These are phyloP conservation scores for Irena cyanogastra DNA, from an alignment of 2,113 vertebrate genomes.

Conservation along the genomic window DNA sequence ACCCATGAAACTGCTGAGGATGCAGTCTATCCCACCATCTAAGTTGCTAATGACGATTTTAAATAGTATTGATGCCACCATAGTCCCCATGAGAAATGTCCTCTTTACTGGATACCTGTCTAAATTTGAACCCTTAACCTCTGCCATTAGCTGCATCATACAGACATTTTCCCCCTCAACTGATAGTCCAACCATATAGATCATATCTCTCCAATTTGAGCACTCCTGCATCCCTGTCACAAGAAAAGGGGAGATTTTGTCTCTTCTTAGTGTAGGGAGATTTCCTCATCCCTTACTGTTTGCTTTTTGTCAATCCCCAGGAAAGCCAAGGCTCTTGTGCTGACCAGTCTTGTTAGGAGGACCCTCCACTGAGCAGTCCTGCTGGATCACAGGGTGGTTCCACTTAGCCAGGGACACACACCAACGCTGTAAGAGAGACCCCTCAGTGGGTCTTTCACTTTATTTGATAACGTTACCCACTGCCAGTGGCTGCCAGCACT, in stretches of 20 bases:
- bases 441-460: background rate
- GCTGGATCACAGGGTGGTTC: background rate
- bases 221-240: background rate
- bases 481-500: background rate
- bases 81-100: background rate
- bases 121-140: background rate
- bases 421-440: background rate
- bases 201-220: background rate
- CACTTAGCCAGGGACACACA: background rate
- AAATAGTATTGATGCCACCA: background rate
- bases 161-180: fast-evolving
- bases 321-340: background rate
- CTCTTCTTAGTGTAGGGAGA: background rate
- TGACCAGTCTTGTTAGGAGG: too few species aligned
- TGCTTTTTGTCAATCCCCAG: background rate
- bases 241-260: background rate
- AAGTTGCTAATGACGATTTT: background rate
- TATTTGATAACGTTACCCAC: background rate
- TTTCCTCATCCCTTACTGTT: background rate
- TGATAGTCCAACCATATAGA: background rate
- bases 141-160: background rate
- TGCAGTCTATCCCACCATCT: background rate
- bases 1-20: background rate
- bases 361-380: background rate
- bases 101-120: background rate